Conservation (phyloP, 2,888 invertebrate genomes). For the Thecocarcelia acutangulata region DNA sequence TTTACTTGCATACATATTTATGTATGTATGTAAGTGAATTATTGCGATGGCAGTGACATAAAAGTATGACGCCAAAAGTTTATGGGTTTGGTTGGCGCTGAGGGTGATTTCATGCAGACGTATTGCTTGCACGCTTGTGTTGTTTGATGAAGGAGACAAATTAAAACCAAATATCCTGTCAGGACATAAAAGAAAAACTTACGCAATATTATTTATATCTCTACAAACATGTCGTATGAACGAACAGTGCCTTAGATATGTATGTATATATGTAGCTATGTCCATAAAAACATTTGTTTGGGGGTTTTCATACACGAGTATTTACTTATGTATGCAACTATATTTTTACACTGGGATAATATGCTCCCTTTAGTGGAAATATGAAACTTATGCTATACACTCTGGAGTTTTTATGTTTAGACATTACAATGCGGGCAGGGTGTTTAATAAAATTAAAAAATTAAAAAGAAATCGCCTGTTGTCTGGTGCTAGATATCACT, state of each 20-base stretch:
- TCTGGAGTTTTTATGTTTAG: too few relatives aligned
- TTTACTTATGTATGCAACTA: neutral
- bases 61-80: conserved; percentile 45
- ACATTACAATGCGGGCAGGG: too few relatives aligned
- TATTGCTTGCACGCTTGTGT: conserved; percentile 15
- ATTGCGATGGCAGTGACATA: conserved; percentile 34
- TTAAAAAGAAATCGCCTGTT: too few relatives aligned
- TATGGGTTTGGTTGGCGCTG: conserved; percentile 11
- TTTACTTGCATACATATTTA: too few relatives aligned
- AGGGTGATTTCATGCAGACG: neutral
- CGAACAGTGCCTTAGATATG: neutral
- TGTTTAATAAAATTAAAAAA: too few relatives aligned
- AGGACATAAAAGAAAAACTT: conserved; percentile 35
- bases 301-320: too few relatives aligned
- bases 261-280: neutral
- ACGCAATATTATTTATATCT: neutral
- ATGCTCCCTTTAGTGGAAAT: too few relatives aligned
- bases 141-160: conserved; percentile 17
- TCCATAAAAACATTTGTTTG: too few relatives aligned
- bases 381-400: too few relatives aligned
- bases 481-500: too few relatives aligned
- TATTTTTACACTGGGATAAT: neutral
- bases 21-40: too few relatives aligned
- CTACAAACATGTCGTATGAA: too few relatives aligned
- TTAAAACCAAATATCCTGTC: conserved; percentile 58